Percentiles rank a stretch among this genome's conserved stretches.
These are phyloP conservation scores for Hyalella azteca DNA, from an alignment of 2,888 invertebrate species.

Conservation along the genomic window DNA sequence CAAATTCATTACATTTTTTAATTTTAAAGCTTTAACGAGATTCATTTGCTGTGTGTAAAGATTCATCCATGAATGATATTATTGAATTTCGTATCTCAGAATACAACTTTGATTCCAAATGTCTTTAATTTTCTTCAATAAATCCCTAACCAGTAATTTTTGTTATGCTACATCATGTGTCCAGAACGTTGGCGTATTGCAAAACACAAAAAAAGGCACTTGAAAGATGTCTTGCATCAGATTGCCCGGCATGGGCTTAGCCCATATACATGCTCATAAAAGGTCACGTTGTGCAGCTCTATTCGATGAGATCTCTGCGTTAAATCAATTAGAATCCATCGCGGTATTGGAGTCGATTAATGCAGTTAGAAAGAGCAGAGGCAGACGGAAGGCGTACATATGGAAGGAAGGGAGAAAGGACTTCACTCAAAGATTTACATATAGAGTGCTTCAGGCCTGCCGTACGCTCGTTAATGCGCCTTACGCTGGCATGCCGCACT, in stretches of 20 bases:
- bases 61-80: too few relatives aligned
- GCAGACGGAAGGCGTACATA: neutral
- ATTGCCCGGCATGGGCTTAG: neutral
- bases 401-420: neutral
- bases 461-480: conserved; percentile 24
- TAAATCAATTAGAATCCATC: conserved; percentile 33
- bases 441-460: conserved; percentile 28
- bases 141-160: too few relatives aligned
- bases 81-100: too few relatives aligned
- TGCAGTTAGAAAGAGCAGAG: conserved; percentile 27
- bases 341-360: conserved; percentile 31
- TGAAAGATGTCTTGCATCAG: too few relatives aligned
- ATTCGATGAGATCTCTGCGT: conserved; percentile 18
- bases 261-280: neutral
- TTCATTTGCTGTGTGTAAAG: too few relatives aligned
- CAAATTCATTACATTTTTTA: too few relatives aligned
- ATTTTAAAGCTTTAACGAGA: too few relatives aligned
- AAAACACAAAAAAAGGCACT: too few relatives aligned
- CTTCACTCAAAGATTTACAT: conserved; percentile 33
- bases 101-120: too few relatives aligned
- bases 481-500: neutral
- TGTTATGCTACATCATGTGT: too few relatives aligned
- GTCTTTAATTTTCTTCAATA: too few relatives aligned
- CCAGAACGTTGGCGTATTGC: too few relatives aligned
- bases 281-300: conserved; percentile 17